These are phyloP conservation scores for Enoplosus armatus DNA, from an alignment of 2,797 vertebrate species.

Conservation along the genomic window DNA sequence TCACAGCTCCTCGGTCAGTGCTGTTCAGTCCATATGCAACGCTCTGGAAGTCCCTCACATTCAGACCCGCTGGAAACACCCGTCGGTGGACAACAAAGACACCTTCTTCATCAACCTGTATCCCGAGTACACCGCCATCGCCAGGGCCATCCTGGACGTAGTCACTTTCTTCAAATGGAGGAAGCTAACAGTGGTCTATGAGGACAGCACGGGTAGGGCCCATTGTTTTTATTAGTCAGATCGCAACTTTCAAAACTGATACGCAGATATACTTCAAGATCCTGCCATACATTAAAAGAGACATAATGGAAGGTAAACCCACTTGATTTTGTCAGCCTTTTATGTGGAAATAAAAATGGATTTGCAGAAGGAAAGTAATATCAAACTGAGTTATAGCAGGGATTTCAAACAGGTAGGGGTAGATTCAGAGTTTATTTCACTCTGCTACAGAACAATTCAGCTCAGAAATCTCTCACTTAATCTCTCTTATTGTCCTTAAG, in stretches of 20 bases:
- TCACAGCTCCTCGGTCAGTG: constrained; percentile 95
- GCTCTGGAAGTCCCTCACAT: constrained; percentile 98
- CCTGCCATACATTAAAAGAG: background rate
- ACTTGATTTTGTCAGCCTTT: background rate
- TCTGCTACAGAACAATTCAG: background rate
- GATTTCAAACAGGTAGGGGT: background rate
- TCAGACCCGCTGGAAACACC: constrained; percentile 97
- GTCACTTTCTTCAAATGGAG: constrained; percentile 97
- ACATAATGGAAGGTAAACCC: background rate
- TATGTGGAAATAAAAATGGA: background rate
- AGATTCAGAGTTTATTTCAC: background rate
- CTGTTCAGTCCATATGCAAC: constrained; percentile 98
- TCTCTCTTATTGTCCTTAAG: background rate
- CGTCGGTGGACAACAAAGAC: constrained; percentile 93
- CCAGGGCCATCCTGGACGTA: constrained; percentile 94
- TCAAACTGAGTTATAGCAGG: background rate
- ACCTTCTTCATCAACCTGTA: constrained; percentile 97
- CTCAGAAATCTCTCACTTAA: background rate
- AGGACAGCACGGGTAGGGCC: constrained; percentile 91
- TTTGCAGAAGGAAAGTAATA: constrained; percentile 5
- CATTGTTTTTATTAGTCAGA: constrained; percentile 26
- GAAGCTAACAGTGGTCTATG: constrained; percentile 94
- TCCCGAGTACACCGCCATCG: constrained; percentile 94
- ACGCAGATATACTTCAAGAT: background rate
- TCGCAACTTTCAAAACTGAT: background rate